Evolutionary conservation across 1,140 invertebrate species (phyloP).

Genomic region (Bombus picipes): DNA sequence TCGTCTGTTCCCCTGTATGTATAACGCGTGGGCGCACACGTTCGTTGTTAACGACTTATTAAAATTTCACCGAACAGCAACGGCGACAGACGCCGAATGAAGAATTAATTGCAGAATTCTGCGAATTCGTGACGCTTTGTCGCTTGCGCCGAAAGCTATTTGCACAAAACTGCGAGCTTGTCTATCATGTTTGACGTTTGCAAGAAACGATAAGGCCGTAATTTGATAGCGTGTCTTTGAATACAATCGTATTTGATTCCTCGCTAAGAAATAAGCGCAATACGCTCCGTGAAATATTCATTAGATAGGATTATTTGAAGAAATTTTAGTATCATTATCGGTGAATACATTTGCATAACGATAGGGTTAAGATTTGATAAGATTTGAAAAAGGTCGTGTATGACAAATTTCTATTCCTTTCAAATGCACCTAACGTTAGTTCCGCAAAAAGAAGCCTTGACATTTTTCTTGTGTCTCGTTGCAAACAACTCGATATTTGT

Average conservation of each 20-base stretch:
- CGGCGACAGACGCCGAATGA: background rate
- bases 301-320: background rate
- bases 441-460: background rate
- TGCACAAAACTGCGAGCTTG: too few species aligned
- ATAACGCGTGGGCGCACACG: background rate
- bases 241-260: background rate
- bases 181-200: too few species aligned
- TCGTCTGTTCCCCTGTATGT: too few species aligned
- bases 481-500: background rate
- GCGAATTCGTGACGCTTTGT: background rate
- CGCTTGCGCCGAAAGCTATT: background rate
- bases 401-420: background rate
- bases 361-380: background rate
- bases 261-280: background rate
- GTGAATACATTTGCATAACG: background rate
- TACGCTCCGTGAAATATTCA: background rate
- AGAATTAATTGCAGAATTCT: conserved; percentile 13
- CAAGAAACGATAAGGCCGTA: background rate
- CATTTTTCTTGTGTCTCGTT: background rate
- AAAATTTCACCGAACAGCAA: background rate
- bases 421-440: background rate
- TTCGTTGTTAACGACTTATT: background rate
- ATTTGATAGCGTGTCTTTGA: background rate
- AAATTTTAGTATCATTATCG: background rate
- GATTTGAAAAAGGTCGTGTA: background rate